Percentiles rank a stretch among this genome's conserved stretches.
Evolutionary conservation across 2,797 vertebrate genomes (phyloP).

Genomic region (Rhinatrema bivittatum): DNA sequence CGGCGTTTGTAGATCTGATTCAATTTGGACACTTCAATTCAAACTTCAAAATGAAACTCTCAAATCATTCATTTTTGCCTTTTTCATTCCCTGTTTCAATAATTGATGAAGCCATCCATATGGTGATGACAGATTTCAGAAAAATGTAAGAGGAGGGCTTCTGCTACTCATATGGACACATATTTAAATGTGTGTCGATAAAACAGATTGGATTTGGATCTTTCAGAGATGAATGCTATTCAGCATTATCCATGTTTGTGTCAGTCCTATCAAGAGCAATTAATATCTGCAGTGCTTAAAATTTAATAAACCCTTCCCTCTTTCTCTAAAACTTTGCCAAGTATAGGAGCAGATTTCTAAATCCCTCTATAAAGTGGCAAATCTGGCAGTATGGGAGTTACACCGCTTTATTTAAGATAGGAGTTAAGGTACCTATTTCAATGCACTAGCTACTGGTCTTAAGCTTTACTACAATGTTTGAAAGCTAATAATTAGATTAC

Average conservation of each 20-base stretch:
- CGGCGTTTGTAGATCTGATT: slow-evolving; percentile 35
- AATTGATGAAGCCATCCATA: slow-evolving; percentile 63
- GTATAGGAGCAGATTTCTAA: slow-evolving; percentile 15
- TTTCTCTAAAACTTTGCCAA: slow-evolving; percentile 26
- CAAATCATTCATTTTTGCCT: slow-evolving; percentile 48
- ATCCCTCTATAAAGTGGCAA: too few relatives aligned
- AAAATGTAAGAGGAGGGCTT: slow-evolving; percentile 52
- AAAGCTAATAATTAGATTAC: too few relatives aligned
- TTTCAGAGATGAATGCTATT: slow-evolving; percentile 50
- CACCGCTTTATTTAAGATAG: too few relatives aligned
- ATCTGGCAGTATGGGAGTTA: too few relatives aligned
- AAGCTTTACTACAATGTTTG: too few relatives aligned
- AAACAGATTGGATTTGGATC: slow-evolving; percentile 44
- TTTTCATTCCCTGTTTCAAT: slow-evolving; percentile 53
- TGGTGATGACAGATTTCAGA: slow-evolving; percentile 55
- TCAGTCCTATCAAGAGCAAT: slow-evolving; percentile 42
- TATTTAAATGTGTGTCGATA: slow-evolving; percentile 51
- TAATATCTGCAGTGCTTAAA: slow-evolving; percentile 41
- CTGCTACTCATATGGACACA: slow-evolving; percentile 40
- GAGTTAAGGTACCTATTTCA: too few relatives aligned
- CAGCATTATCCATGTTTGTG: slow-evolving; percentile 37
- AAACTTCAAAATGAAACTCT: slow-evolving; percentile 42
- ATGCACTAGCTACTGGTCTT: too few relatives aligned
- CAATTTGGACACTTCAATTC: slow-evolving; percentile 39
- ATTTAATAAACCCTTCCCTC: slow-evolving; percentile 46